Evolutionary conservation across 2,888 invertebrate species (phyloP), one percentile per base, ranked within the genome.

Genomic region (Synergus gifuensis): DNA sequence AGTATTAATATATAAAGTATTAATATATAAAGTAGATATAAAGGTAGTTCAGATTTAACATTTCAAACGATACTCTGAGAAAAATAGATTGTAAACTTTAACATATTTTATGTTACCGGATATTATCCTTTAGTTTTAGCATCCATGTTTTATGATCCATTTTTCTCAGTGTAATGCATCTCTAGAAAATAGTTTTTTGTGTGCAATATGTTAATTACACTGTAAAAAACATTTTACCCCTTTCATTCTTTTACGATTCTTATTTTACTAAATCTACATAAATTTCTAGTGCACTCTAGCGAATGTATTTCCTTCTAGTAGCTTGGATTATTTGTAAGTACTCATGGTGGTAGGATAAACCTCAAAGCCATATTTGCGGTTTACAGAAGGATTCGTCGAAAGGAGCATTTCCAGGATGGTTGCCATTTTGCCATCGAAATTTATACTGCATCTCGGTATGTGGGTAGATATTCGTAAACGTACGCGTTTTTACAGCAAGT

Each of bases 401-500:
- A 69, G 69, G 49, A 69, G 28, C 28, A 69, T 69, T 28, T 69
- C 28, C 12, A 73, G 73, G 73, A 22, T 54, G 73, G 73, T 54
- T 54, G 36, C 49, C 73, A 36, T 73, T 28, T 54, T 54, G 36
- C 49, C 73, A 36, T 73, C 46, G 18, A 73, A 36, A n/a, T 73
- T 73, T 49, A 73, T 40, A 54, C 49, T 49, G 54, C 73, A 54
- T 54, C 28, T 54, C 54, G 16, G 22, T 36, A 54, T 73, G 73
- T 69, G 69, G 49, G 78, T 9, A 78, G 66, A 40, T 66, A 58
- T 64, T 76, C 76, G 66, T 76, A 67, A 76, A 66, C 76, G 54
- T 76, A 76, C 66, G 36, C 79, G 49, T 76, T 66, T 76, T 79
- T 79, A 78, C 78, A 67, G 28, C 78, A 42, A 54, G 49, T 18